Evolutionary conservation across 2,888 invertebrate species (phyloP).

Genomic region (Drosophila demipolita): DNA sequence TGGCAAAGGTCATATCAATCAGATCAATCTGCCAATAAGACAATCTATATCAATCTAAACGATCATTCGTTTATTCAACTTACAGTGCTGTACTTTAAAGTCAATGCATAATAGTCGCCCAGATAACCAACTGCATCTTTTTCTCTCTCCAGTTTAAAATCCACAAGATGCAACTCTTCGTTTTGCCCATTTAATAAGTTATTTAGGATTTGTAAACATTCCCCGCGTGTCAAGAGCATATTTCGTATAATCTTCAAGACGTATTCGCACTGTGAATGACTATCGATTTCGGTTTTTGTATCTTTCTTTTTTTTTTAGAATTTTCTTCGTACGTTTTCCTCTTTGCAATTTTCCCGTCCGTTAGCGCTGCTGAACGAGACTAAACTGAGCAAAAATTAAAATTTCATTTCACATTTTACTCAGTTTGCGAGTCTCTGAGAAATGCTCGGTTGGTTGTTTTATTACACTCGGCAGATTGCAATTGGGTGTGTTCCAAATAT

Average conservation of each 20-base stretch:
- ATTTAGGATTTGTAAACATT: slow-evolving; percentile 68
- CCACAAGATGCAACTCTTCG: slow-evolving; percentile 35
- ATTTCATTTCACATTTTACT: slow-evolving; percentile 29
- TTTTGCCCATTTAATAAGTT: slow-evolving; percentile 28
- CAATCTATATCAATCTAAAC: slow-evolving; percentile 13
- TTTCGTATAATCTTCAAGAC: slow-evolving; percentile 53
- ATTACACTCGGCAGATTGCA: slow-evolving; percentile 16
- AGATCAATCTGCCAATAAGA: slow-evolving; percentile 29
- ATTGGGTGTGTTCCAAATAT: slow-evolving; percentile 6
- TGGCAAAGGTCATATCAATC: neutral
- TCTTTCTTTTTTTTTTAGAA: slow-evolving; percentile 1
- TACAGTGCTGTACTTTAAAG: slow-evolving; percentile 52
- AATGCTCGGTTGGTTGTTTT: slow-evolving; percentile 24
- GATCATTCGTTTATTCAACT: slow-evolving; percentile 35
- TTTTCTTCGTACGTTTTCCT: neutral
- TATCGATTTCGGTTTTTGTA: neutral
- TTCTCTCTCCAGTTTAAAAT: slow-evolving; percentile 51
- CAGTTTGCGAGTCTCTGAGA: slow-evolving; percentile 36
- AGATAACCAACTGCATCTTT: slow-evolving; percentile 70
- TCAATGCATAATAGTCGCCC: slow-evolving; percentile 79
- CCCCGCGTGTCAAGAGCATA: slow-evolving; percentile 58
- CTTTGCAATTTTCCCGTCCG: slow-evolving; percentile 44
- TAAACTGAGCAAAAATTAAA: slow-evolving; percentile 52
- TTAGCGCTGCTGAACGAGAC: slow-evolving; percentile 39
- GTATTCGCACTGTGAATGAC: slow-evolving; percentile 31